phyloP scores from a whole-genome alignment of 2,113 vertebrate species.

The Pampusana beccarii region DNA sequence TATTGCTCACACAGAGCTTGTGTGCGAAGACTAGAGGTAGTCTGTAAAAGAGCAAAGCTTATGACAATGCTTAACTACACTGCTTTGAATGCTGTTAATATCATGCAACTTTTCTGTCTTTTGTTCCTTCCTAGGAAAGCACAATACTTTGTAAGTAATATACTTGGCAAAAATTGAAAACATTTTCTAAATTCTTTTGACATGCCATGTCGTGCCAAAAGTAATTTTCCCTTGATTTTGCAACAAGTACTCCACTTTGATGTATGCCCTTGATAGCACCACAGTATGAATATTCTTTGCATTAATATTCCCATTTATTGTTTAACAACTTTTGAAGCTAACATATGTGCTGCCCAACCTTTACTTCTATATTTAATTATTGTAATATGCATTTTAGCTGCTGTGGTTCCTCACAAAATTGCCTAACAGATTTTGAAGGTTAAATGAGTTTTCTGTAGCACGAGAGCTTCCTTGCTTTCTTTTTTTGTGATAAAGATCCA shows the following conservation, averaged over 20 bases:
- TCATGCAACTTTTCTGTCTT: neutral
- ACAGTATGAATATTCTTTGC: neutral
- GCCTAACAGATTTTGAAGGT: constrained; percentile 9
- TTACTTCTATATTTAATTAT: neutral
- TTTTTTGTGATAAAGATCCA: neutral
- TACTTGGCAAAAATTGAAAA: neutral
- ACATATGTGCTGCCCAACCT: neutral
- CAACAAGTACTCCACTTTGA: neutral
- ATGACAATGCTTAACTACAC: too few species aligned
- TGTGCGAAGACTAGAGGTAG: too few species aligned
- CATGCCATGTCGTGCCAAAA: neutral
- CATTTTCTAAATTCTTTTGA: neutral
- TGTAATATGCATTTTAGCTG: neutral
- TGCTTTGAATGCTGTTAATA: neutral
- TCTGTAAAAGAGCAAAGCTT: too few species aligned
- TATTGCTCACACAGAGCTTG: too few species aligned
- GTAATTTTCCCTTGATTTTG: neutral
- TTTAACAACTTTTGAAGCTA: neutral
- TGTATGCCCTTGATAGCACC: neutral
- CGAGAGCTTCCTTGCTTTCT: neutral
- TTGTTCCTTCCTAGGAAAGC: neutral
- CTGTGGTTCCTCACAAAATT: neutral
- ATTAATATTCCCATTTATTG: neutral
- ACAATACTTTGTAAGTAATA: neutral
- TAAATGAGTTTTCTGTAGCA: neutral